Evolutionary conservation across 2,888 invertebrate genomes (phyloP).

Genomic region (Euphydryas editha): DNA sequence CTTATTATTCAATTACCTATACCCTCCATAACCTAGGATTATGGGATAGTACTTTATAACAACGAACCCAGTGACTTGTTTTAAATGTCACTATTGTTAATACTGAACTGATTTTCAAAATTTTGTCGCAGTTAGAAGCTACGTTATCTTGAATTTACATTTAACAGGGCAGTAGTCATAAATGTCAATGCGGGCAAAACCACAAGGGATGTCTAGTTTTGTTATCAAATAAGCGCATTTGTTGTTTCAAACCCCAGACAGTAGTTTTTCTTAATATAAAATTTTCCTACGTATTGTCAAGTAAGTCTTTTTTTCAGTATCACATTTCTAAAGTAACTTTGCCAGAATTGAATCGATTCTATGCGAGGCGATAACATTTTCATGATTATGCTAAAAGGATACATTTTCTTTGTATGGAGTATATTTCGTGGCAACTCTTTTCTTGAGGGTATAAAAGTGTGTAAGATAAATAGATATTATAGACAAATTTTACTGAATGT

Average conservation of each 20-base stretch:
- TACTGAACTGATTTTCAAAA: no score
- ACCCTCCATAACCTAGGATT: no score
- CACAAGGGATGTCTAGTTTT: neutral
- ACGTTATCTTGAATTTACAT: no score
- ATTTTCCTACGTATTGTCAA: constrained; percentile 20
- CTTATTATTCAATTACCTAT: no score
- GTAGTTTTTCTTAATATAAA: constrained; percentile 18
- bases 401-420: constrained; percentile 53
- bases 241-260: neutral
- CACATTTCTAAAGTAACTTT: constrained; percentile 59
- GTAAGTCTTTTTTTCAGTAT: constrained; percentile 41
- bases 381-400: constrained; percentile 62
- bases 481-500: constrained; percentile 39
- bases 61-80: no score
- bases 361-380: constrained; percentile 65
- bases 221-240: neutral
- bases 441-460: constrained; percentile 1
- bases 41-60: no score
- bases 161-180: neutral
- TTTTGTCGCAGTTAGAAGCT: no score
- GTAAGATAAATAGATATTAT: constrained; percentile 45
- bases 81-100: no score
- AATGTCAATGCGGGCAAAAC: neutral
- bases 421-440: constrained; percentile 44
- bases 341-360: constrained; percentile 63